Conservation (phyloP, 1,140 invertebrate species). For the Sesamia nonagrioides region DNA sequence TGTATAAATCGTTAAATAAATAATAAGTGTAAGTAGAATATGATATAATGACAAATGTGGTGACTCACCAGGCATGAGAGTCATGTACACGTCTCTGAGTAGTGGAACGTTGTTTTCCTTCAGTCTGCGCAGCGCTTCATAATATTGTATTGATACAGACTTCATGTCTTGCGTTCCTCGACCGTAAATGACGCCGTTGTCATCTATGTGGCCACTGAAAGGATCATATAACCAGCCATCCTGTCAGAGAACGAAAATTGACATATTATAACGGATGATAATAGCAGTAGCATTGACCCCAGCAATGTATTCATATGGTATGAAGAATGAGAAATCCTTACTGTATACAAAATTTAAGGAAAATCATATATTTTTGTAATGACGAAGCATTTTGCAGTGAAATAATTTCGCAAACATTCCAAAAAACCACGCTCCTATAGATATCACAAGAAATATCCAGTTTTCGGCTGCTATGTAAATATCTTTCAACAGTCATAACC, state of each 20-base stretch:
- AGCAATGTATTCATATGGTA: no score
- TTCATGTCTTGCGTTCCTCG: slow-evolving; percentile 94
- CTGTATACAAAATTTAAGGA: no score
- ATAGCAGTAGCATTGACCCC: no score
- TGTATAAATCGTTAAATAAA: no score
- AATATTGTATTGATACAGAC: slow-evolving; percentile 91
- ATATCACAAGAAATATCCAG: no score
- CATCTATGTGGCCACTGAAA: slow-evolving; percentile 91
- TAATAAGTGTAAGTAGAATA: background rate
- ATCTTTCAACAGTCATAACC: no score
- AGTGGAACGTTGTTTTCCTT: slow-evolving; percentile 87
- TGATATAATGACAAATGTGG: background rate
- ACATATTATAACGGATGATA: background rate
- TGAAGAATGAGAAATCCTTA: no score
- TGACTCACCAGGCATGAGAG: slow-evolving; percentile 93
- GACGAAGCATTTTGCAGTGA: no score
- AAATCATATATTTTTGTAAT: no score
- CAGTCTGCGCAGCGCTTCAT: slow-evolving; percentile 91
- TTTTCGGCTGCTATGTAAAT: no score
- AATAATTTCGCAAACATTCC: no score
- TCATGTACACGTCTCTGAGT: slow-evolving; percentile 90
- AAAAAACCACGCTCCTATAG: no score
- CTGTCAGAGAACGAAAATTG: slow-evolving; percentile 41
- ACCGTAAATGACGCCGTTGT: slow-evolving; percentile 92
- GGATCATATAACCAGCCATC: slow-evolving; percentile 93